Conservation (phyloP, 1,140 invertebrate species). For the Acromyrmex echinatior region DNA sequence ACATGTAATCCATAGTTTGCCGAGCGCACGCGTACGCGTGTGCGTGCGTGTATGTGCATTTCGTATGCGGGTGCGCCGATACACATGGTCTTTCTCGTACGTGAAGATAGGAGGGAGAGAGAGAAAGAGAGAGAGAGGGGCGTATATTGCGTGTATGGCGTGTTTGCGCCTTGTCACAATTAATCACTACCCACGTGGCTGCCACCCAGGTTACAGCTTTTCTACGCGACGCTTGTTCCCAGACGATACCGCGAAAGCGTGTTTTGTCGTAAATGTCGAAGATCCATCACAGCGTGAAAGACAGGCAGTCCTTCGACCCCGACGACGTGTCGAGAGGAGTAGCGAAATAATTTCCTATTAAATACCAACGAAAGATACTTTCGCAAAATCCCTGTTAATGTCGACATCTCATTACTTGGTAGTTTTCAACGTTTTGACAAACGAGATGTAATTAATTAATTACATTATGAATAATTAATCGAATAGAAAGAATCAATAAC, state of each 20-base stretch:
- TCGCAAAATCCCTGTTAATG: neutral
- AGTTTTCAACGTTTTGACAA: neutral
- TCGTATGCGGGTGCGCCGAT: neutral
- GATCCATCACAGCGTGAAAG: constrained; percentile 19
- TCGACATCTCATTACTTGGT: neutral
- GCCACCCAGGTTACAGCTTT: constrained; percentile 39
- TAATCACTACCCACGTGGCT: constrained; percentile 66
- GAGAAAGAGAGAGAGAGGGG: neutral
- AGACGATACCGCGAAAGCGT: neutral
- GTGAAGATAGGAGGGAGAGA: neutral
- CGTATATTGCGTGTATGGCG: constrained; percentile 29
- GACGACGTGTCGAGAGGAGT: neutral
- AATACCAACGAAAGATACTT: neutral
- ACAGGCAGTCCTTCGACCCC: constrained; percentile 17
- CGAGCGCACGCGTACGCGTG: too few relatives aligned
- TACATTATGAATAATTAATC: neutral
- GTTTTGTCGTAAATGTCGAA: constrained; percentile 50
- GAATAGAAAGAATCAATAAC: neutral
- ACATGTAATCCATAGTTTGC: constrained; percentile 25
- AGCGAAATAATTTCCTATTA: neutral
- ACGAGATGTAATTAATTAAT: neutral
- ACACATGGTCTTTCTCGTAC: neutral
- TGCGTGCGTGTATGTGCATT: neutral
- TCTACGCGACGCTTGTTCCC: constrained; percentile 12
- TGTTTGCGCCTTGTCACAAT: constrained; percentile 72